phyloP scores from a whole-genome alignment of 2,888 invertebrate genomes.

The Lepidocyrtinus sp. region DNA sequence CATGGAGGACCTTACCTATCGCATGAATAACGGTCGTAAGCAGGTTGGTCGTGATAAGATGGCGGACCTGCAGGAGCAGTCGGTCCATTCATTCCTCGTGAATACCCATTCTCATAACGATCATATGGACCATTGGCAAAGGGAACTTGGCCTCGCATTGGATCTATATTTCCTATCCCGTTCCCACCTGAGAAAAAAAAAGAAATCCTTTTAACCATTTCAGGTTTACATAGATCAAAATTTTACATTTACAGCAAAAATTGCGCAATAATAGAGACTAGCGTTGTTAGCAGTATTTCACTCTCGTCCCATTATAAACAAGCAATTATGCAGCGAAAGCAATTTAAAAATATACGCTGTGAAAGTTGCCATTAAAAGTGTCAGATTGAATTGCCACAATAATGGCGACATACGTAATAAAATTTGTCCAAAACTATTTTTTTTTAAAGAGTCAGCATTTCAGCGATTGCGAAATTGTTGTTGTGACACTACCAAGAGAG shows the following conservation, averaged over 20 bases:
- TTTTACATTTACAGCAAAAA: not conserved
- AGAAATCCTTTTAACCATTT: no score
- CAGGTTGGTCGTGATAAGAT: slow-evolving; percentile 65
- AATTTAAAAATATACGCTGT: not conserved
- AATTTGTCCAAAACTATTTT: not conserved
- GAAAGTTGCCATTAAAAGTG: slow-evolving; percentile 50
- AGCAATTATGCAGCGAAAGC: no score
- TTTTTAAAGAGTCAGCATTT: slow-evolving; percentile 4
- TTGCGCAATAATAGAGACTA: not conserved
- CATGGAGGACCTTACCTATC: slow-evolving; percentile 65
- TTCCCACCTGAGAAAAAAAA: slow-evolving; percentile 64
- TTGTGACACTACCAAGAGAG: not conserved
- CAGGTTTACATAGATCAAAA: slow-evolving; percentile 6
- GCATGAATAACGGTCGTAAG: slow-evolving; percentile 70
- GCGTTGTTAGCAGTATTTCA: slow-evolving; percentile 8
- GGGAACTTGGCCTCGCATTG: slow-evolving; percentile 66
- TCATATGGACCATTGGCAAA: slow-evolving; percentile 69
- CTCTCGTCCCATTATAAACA: not conserved
- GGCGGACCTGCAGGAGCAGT: slow-evolving; percentile 68
- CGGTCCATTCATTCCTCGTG: slow-evolving; percentile 72
- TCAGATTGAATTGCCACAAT: slow-evolving; percentile 49
- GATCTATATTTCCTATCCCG: slow-evolving; percentile 64
- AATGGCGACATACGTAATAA: slow-evolving; percentile 2
- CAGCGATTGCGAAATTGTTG: slow-evolving; percentile 8
- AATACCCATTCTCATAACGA: slow-evolving; percentile 71